A percentile compares a stretch with the other conserved stretches of the same genome.
phyloP scores from a whole-genome alignment of 2,113 vertebrate species.

The Cryptotis parvus region DNA sequence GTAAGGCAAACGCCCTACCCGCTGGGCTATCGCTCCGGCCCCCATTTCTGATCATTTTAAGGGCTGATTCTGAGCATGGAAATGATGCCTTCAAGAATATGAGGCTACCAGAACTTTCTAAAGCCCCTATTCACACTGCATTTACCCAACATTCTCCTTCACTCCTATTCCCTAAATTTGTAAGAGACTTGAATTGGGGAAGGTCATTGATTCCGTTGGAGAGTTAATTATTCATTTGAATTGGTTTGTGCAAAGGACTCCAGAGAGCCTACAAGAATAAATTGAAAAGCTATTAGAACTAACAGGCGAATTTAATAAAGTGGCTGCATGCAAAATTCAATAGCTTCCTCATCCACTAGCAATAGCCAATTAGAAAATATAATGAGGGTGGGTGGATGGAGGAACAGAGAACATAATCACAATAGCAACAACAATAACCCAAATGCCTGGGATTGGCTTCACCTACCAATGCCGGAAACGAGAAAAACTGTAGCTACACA shows the following conservation, averaged over 20 bases:
- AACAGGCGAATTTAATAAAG: constrained; percentile 82
- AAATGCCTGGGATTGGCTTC: neutral
- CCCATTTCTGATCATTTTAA: constrained; percentile 2
- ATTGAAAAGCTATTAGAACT: constrained; percentile 82
- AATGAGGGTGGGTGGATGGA: neutral
- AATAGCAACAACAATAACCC: constrained; percentile 3
- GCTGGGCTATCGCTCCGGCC: no score
- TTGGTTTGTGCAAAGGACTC: constrained; percentile 76
- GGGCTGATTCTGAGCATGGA: constrained; percentile 15
- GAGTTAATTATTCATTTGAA: constrained; percentile 82
- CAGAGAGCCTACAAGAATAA: constrained; percentile 79
- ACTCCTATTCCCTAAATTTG: constrained; percentile 61
- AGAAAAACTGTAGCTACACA: neutral
- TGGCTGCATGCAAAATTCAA: constrained; percentile 75
- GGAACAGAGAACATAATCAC: neutral
- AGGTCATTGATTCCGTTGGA: constrained; percentile 76
- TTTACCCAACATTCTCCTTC: constrained; percentile 51
- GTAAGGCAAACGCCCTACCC: no score
- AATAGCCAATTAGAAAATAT: constrained; percentile 73
- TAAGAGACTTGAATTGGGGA: constrained; percentile 69
- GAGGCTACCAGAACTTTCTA: constrained; percentile 38
- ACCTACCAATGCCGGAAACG: neutral
- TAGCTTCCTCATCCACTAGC: constrained; percentile 73
- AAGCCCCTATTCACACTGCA: neutral
- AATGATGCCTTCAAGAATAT: constrained; percentile 40